Base-by-base conservation (phyloP, 2,113 vertebrate species). In the Picathartes gymnocephalus region DNA sequence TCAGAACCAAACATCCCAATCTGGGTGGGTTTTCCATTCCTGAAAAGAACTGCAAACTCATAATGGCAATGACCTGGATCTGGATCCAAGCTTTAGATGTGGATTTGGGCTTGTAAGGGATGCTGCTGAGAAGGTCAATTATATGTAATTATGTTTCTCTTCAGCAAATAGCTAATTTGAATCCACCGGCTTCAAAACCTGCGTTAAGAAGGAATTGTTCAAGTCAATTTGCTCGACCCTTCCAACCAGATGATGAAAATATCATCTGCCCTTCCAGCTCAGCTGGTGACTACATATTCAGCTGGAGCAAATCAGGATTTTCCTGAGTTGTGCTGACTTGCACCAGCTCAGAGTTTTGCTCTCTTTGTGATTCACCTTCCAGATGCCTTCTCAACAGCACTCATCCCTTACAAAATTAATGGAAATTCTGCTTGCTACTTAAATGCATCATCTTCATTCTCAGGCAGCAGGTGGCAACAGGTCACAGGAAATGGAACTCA, bases 401-500 rank as follows among this genome's bases (percentile, higher is more conserved):
- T 35, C 35, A 82, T 13, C 62, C 62, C 74, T 94, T n/a, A n/a
- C 33, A 70, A 90, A 66, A 1, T 0, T 28, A 60, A 88, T 31
- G 17, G 62, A 90, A 96, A 86, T 56, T 45, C 18, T 83, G 33
- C 66, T 73, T 74, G 74, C 68, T 53, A 51, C 61, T 85, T 85
- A 51, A 83, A 88, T 27, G 44, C 51, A 80, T 48, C 71, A 71
- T 68, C 74, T 82, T 92, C 53, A 57, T 82, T 90, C 87, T 73
- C 68, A 68, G 81, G 90, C 51, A 65, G 94, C 74, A 90, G 78
- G 71, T 62, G 85, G 76, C 87, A 97, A 92, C 45, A 81, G 86
- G 91, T 94, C 83, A 91, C 7, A 81, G 60, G 44, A 80, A 87
- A 89, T 57, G 30, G 44, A 86, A 74, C 56, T 70, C 33, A 28